A percentile compares a stretch with the other conserved stretches of the same genome.
Conservation (phyloP, 2,888 invertebrate genomes). For the Scaptomyza cyrtandrae region DNA sequence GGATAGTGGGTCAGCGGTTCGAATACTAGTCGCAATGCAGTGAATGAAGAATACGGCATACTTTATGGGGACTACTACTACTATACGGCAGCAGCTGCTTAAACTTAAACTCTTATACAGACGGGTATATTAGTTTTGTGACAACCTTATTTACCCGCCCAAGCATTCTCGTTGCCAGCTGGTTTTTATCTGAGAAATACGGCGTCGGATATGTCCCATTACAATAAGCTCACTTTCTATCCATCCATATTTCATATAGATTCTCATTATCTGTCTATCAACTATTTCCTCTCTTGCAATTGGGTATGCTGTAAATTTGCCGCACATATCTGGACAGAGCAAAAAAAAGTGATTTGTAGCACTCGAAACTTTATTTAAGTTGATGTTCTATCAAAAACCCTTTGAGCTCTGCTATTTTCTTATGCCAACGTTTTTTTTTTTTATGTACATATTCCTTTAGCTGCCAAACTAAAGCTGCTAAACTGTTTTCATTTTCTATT, state of each 20-base stretch:
- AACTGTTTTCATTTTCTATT: slow-evolving; percentile 32
- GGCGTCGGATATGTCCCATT: not conserved
- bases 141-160: not conserved
- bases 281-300: slow-evolving; percentile 20
- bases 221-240: slow-evolving; percentile 26
- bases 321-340: slow-evolving; percentile 37
- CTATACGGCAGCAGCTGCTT: slow-evolving; percentile 35
- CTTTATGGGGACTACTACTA: slow-evolving; percentile 15
- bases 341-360: slow-evolving; percentile 41
- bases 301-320: slow-evolving; percentile 42
- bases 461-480: slow-evolving; percentile 43
- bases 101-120: slow-evolving; percentile 6
- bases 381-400: slow-evolving; percentile 37
- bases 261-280: slow-evolving; percentile 3
- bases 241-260: slow-evolving; percentile 32
- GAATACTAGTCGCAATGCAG: slow-evolving; percentile 32
- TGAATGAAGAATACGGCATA: not conserved
- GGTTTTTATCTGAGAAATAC: not conserved
- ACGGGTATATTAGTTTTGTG: too few species aligned
- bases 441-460: slow-evolving; percentile 26
- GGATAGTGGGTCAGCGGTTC: slow-evolving; percentile 6
- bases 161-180: not conserved
- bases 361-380: slow-evolving; percentile 53
- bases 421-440: slow-evolving; percentile 9
- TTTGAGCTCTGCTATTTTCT: slow-evolving; percentile 24